Conservation (phyloP, 2,888 invertebrate species). For the Phytoseiulus persimilis region DNA sequence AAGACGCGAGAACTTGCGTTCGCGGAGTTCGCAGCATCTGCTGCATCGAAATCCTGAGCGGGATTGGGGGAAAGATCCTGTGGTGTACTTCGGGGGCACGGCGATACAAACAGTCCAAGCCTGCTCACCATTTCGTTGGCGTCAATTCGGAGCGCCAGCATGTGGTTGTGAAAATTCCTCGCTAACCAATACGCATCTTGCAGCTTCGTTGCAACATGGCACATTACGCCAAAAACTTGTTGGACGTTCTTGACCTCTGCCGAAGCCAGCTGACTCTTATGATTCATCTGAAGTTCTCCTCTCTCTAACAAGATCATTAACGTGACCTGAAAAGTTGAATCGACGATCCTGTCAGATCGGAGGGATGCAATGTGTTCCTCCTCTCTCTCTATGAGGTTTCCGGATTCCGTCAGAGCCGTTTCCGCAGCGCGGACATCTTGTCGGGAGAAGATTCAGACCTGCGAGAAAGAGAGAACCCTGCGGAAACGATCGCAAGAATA, state of each 20-base stretch:
- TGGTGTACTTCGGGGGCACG: too few relatives aligned
- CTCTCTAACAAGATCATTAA: slow-evolving; percentile 24
- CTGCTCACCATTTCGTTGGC: background rate
- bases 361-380: background rate
- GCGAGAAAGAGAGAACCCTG: too few relatives aligned
- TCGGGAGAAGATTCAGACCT: too few relatives aligned
- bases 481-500: too few relatives aligned
- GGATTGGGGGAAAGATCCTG: too few relatives aligned
- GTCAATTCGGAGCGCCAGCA: slow-evolving; percentile 11
- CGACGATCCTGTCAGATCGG: background rate
- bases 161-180: slow-evolving; percentile 25
- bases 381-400: background rate
- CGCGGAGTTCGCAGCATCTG: too few relatives aligned
- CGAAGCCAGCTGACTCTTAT: background rate
- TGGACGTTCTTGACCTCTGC: background rate
- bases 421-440: too few relatives aligned
- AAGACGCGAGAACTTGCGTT: too few relatives aligned
- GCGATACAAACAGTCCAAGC: background rate
- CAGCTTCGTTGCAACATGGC: slow-evolving; percentile 9
- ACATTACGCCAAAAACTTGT: slow-evolving; percentile 23
- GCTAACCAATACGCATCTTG: slow-evolving; percentile 27
- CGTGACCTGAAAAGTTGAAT: background rate
- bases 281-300: slow-evolving; percentile 26
- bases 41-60: too few relatives aligned
- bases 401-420: too few relatives aligned